phyloP scores from a whole-genome alignment of 2,888 invertebrate genomes.

The Adelphocoris suturalis region DNA sequence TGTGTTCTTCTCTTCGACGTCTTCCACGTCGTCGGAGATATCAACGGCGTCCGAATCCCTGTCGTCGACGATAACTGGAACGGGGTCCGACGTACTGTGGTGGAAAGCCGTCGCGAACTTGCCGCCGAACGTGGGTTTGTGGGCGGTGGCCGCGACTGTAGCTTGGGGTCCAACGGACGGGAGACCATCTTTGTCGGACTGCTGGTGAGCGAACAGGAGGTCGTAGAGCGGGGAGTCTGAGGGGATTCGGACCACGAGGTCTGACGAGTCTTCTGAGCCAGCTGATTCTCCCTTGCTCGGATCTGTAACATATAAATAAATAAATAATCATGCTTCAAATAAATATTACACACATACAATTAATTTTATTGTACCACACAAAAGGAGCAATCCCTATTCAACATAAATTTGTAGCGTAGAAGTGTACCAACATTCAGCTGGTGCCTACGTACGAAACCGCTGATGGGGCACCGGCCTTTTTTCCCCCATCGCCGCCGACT shows the following conservation, averaged over 20 bases:
- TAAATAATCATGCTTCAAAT: no score
- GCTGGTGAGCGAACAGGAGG: neutral
- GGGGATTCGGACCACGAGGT: slow-evolving; percentile 37
- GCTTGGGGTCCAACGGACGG: slow-evolving; percentile 41
- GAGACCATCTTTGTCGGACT: slow-evolving; percentile 16
- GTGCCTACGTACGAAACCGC: no score
- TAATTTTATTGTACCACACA: no score
- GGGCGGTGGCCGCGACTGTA: neutral
- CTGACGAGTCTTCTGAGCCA: slow-evolving; percentile 8
- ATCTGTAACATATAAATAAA: slow-evolving; percentile 15
- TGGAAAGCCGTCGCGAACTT: neutral
- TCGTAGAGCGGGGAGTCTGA: slow-evolving; percentile 12
- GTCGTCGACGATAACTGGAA: slow-evolving; percentile 21
- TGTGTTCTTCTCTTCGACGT: neutral
- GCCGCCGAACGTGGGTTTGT: slow-evolving; percentile 13
- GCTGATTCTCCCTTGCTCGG: slow-evolving; percentile 15
- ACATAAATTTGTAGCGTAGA: no score
- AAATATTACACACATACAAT: neutral
- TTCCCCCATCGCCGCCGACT: no score
- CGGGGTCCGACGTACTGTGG: slow-evolving; percentile 6
- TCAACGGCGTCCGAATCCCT: slow-evolving; percentile 9
- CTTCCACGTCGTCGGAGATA: neutral
- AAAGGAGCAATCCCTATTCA: no score
- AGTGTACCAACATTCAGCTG: no score
- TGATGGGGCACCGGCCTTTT: no score